Conservation (phyloP, 2,113 vertebrate species). For the Tetrao urogallus region DNA sequence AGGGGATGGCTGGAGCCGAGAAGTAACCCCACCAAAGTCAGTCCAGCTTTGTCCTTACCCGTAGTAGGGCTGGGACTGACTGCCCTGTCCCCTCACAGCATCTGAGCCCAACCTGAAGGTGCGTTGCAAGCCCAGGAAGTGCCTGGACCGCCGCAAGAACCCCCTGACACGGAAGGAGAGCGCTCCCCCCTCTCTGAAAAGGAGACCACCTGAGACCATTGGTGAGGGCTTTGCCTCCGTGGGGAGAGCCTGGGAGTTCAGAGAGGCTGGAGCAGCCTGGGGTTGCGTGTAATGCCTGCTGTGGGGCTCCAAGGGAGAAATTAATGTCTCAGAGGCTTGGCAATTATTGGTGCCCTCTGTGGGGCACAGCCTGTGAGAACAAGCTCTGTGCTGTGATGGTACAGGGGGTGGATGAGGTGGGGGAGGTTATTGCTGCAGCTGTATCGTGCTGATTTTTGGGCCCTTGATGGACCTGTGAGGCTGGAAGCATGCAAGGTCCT, state of each 20-base stretch:
- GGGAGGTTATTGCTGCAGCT: not conserved
- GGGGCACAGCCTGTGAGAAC: not conserved
- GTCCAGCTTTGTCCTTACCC: accelerated
- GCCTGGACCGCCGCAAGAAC: constrained; percentile 88
- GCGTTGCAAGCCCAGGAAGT: constrained; percentile 91
- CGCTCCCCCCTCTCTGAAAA: constrained; percentile 85
- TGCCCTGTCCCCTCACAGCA: constrained; percentile 54
- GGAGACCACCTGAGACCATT: constrained; percentile 80
- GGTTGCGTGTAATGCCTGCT: accelerated
- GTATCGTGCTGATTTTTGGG: not conserved
- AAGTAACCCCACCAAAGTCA: accelerated
- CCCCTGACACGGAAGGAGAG: constrained; percentile 92
- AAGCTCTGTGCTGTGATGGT: not conserved
- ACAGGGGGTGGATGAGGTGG: not conserved
- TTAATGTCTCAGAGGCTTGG: accelerated
- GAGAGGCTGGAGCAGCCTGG: not conserved
- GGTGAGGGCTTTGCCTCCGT: constrained; percentile 65
- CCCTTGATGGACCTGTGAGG: not conserved
- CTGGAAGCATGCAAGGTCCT: not conserved
- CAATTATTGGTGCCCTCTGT: accelerated
- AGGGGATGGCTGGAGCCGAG: not conserved
- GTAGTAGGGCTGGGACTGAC: not conserved
- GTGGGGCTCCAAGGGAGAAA: not conserved
- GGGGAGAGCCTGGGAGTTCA: accelerated
- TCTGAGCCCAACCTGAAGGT: constrained; percentile 96